These are phyloP conservation scores for Siderastrea siderea DNA, from an alignment of 92 coral and sea anemone species.

Conservation along the genomic window DNA sequence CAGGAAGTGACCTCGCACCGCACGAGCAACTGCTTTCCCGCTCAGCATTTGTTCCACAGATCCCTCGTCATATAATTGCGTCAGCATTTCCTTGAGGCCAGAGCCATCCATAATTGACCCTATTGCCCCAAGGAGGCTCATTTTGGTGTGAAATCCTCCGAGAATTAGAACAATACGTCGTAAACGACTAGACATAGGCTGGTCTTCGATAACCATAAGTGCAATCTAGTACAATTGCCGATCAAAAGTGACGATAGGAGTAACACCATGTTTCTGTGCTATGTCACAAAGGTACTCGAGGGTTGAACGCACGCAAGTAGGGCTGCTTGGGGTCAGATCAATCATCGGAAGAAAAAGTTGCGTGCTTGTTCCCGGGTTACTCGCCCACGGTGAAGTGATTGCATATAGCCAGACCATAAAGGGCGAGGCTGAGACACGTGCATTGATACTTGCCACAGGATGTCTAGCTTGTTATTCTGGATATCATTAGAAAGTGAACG, in stretches of 20 bases:
- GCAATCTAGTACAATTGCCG: slow-evolving; percentile 43
- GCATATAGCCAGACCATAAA: slow-evolving; percentile 51
- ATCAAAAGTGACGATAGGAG: slow-evolving; percentile 51
- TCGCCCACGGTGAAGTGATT: not conserved
- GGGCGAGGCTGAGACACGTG: slow-evolving; percentile 30
- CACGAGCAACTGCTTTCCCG: slow-evolving; percentile 31
- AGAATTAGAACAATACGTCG: slow-evolving; percentile 20
- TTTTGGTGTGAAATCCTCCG: slow-evolving; percentile 21
- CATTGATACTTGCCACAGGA: slow-evolving; percentile 35
- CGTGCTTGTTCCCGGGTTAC: slow-evolving; percentile 25
- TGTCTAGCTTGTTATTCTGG: slow-evolving; percentile 26
- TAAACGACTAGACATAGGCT: slow-evolving; percentile 13
- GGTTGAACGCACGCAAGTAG: slow-evolving; percentile 38
- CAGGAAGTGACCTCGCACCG: slow-evolving; percentile 24
- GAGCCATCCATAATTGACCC: slow-evolving; percentile 37
- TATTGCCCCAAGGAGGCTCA: slow-evolving; percentile 39
- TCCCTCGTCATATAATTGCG: slow-evolving; percentile 15
- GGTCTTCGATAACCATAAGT: slow-evolving; percentile 49
- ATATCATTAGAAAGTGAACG: not conserved
- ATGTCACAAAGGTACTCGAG: slow-evolving; percentile 45
- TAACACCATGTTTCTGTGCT: slow-evolving; percentile 31
- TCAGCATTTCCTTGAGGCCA: slow-evolving; percentile 32
- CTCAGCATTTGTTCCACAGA: slow-evolving; percentile 6
- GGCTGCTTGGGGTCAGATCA: slow-evolving; percentile 27
- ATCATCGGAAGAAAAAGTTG: slow-evolving; percentile 33